Conservation (phyloP, 2,113 vertebrate species). For the Pogonocichla stellata region DNA sequence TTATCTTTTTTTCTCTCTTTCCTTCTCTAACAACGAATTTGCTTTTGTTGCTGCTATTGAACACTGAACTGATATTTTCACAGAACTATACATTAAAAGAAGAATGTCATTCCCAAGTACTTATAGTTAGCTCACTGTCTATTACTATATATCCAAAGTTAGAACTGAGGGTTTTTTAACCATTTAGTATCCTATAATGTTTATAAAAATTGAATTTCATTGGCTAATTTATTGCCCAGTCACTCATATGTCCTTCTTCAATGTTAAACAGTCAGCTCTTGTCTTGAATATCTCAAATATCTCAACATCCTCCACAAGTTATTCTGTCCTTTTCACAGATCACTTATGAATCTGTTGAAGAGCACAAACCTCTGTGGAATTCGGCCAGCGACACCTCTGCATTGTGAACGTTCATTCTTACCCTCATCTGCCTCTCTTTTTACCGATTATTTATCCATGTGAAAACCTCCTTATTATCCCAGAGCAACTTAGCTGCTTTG, state of each 20-base stretch:
- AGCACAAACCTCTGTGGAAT: slow-evolving; percentile 24
- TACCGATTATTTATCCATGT: not conserved
- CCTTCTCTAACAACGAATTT: not conserved
- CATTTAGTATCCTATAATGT: not conserved
- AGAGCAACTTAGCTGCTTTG: slow-evolving; percentile 21
- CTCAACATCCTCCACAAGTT: not conserved
- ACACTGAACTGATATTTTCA: not conserved
- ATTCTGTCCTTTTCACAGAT: not conserved
- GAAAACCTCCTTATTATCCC: not conserved
- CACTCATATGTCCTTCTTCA: slow-evolving; percentile 2
- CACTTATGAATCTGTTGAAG: slow-evolving; percentile 1
- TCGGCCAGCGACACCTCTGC: not conserved
- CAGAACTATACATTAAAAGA: not conserved
- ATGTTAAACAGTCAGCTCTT: not conserved
- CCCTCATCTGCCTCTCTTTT: not conserved
- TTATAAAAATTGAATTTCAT: not conserved
- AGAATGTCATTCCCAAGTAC: not conserved
- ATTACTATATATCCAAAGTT: not conserved
- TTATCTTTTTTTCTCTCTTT: not conserved
- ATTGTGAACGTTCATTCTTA: slow-evolving; percentile 36
- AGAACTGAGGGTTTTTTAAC: not conserved
- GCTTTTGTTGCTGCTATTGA: not conserved
- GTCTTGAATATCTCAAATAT: not conserved
- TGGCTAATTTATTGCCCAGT: not conserved
- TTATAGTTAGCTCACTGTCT: not conserved